A percentile compares a stretch with the other conserved stretches of the same genome.
Evolutionary conservation across 2,888 invertebrate genomes (phyloP).

Genomic region (Tineola bisselliella): DNA sequence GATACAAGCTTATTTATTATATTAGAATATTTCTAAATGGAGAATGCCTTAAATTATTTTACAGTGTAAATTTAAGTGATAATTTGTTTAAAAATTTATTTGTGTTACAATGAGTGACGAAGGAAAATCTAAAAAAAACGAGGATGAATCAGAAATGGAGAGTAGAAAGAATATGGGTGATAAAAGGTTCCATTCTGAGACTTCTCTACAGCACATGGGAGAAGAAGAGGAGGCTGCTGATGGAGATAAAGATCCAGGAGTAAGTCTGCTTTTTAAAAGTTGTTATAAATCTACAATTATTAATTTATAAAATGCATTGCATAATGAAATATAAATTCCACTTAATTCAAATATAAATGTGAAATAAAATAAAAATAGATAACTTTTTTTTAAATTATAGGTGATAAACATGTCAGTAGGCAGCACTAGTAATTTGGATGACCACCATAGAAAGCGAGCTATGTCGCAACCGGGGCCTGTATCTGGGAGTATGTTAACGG

Average conservation of each 20-base stretch:
- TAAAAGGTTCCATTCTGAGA: conserved; percentile 55
- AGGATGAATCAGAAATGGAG: conserved; percentile 15
- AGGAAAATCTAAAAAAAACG: not conserved
- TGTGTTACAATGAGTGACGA: conserved; percentile 10
- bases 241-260: conserved; percentile 39
- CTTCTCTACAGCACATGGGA: conserved; percentile 44
- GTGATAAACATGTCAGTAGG: conserved; percentile 35
- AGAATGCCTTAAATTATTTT: not conserved
- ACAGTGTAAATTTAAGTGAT: not conserved
- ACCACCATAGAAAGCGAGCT: conserved; percentile 26
- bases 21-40: not conserved
- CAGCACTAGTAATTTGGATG: conserved; percentile 22
- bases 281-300: no score
- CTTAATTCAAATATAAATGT: no score
- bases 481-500: conserved; percentile 40
- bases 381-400: conserved; percentile 24
- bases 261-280: conserved; percentile 23
- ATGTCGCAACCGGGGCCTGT: conserved; percentile 53
- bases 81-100: not conserved
- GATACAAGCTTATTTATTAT: not conserved
- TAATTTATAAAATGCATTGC: no score
- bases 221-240: conserved; percentile 28
- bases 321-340: no score
- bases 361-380: no score
- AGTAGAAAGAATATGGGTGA: conserved; percentile 35